Evolutionary conservation across 1,140 invertebrate genomes (phyloP).

Genomic region (Cydia strobilella): DNA sequence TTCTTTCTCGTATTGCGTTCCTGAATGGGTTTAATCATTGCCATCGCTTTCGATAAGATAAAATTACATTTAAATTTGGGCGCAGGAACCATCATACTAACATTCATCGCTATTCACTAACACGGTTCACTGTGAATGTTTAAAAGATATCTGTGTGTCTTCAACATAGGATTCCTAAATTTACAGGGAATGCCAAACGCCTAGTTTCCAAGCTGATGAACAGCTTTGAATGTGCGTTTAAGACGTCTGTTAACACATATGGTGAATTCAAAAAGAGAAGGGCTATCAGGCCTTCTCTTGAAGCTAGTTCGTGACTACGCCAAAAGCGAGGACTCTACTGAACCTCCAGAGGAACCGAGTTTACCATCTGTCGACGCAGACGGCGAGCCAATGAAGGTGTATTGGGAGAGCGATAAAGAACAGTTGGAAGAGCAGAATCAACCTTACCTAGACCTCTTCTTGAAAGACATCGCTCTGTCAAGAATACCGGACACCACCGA

Average conservation of each 20-base stretch:
- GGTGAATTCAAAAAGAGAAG: slow-evolving; percentile 72
- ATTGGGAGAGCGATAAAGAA: slow-evolving; percentile 71
- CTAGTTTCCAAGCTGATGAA: slow-evolving; percentile 64
- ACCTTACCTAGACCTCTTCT: slow-evolving; percentile 65
- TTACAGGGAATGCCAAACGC: slow-evolving; percentile 74
- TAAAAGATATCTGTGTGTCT: slow-evolving; percentile 76
- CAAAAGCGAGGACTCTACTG: slow-evolving; percentile 52
- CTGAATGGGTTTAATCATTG: slow-evolving; percentile 45
- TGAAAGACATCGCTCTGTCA: slow-evolving; percentile 59
- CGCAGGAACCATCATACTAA: slow-evolving; percentile 51
- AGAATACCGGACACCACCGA: slow-evolving; percentile 70
- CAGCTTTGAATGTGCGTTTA: slow-evolving; percentile 61
- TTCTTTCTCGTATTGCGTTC: slow-evolving; percentile 39
- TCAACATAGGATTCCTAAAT: slow-evolving; percentile 75
- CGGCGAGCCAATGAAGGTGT: slow-evolving; percentile 69
- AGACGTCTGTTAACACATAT: slow-evolving; percentile 64
- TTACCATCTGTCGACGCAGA: slow-evolving; percentile 43
- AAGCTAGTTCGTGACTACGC: slow-evolving; percentile 57
- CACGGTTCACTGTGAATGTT: slow-evolving; percentile 60
- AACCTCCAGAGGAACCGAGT: slow-evolving; percentile 45
- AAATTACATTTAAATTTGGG: slow-evolving; percentile 50
- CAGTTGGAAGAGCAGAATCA: slow-evolving; percentile 57
- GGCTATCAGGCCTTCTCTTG: slow-evolving; percentile 67
- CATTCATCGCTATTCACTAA: slow-evolving; percentile 46
- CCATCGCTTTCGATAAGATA: slow-evolving; percentile 50